A percentile compares a stretch with the other conserved stretches of the same genome.
These are phyloP conservation scores for Capricornis sumatraensis DNA, from an alignment of 2,113 vertebrate species.

Conservation along the genomic window DNA sequence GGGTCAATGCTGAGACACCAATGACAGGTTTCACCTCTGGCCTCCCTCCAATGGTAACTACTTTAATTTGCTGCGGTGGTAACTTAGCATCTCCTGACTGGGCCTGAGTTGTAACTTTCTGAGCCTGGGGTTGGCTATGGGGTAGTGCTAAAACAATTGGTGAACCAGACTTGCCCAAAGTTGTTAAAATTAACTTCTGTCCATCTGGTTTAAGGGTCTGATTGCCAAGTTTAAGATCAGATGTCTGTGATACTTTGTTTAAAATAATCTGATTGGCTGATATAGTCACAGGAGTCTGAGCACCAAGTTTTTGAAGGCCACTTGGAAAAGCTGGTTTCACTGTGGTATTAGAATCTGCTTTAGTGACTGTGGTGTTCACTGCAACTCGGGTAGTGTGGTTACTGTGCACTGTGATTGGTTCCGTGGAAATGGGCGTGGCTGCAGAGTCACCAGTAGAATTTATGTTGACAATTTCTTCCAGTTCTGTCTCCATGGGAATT, in stretches of 20 bases:
- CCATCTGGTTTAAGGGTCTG: constrained; percentile 93
- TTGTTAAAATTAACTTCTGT: constrained; percentile 94
- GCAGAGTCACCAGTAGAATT: constrained; percentile 74
- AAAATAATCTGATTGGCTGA: constrained; percentile 94
- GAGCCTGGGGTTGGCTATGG: constrained; percentile 81
- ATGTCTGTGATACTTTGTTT: constrained; percentile 89
- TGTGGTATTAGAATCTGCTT: constrained; percentile 78
- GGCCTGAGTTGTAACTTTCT: constrained; percentile 84
- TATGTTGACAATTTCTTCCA: constrained; percentile 86
- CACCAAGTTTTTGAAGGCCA: constrained; percentile 88
- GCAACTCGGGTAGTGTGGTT: constrained; percentile 79
- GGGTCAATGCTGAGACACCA: constrained; percentile 84
- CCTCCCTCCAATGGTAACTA: constrained; percentile 92
- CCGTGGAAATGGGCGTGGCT: constrained; percentile 68
- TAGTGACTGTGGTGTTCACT: constrained; percentile 74
- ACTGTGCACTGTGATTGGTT: constrained; percentile 77
- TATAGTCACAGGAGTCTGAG: constrained; percentile 88
- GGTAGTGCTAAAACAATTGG: constrained; percentile 93
- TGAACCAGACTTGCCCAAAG: constrained; percentile 92
- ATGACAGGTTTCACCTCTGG: constrained; percentile 90
- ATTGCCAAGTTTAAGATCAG: constrained; percentile 85
- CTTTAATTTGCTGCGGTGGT: constrained; percentile 91
- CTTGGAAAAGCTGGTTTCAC: constrained; percentile 83
- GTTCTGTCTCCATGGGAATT: constrained; percentile 86
- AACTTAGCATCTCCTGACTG: constrained; percentile 85